Conservation (phyloP, 2,113 vertebrate species). For the Pygathrix nemaeus region DNA sequence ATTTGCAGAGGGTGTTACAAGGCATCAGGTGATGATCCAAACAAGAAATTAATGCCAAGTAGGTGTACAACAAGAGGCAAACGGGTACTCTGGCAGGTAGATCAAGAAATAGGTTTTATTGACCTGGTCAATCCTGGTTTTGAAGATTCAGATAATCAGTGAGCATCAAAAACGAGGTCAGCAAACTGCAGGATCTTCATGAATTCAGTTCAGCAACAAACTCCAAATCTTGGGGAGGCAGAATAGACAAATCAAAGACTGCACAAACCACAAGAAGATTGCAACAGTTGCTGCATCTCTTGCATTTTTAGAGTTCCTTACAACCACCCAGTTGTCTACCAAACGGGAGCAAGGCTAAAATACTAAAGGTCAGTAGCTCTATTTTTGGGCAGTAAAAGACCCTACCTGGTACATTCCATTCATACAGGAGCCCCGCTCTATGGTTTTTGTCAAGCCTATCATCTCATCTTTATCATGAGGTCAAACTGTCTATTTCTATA, state of each 20-base stretch:
- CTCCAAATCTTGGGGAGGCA: not conserved
- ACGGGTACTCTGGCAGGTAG: not conserved
- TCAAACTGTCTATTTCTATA: not conserved
- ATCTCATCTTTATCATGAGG: not conserved
- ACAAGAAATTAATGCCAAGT: no score
- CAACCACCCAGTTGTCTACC: accelerated
- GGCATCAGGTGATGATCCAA: not conserved
- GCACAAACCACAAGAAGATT: accelerated
- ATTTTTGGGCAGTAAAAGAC: accelerated
- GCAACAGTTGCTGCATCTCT: accelerated
- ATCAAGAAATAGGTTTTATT: no score
- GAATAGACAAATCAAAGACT: not conserved
- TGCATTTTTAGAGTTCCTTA: not conserved
- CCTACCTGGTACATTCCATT: not conserved
- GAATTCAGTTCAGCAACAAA: not conserved
- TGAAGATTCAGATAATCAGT: not conserved
- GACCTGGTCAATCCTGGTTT: accelerated
- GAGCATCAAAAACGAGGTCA: not conserved
- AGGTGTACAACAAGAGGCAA: not conserved
- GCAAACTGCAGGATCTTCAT: not conserved
- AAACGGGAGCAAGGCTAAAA: no score
- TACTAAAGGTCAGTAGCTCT: not conserved
- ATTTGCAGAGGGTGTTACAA: not conserved
- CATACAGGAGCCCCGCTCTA: not conserved
- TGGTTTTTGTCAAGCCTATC: not conserved